These are phyloP conservation scores for Zenarchopterus dispar DNA, from an alignment of 2,797 vertebrate species.

Conservation along the genomic window DNA sequence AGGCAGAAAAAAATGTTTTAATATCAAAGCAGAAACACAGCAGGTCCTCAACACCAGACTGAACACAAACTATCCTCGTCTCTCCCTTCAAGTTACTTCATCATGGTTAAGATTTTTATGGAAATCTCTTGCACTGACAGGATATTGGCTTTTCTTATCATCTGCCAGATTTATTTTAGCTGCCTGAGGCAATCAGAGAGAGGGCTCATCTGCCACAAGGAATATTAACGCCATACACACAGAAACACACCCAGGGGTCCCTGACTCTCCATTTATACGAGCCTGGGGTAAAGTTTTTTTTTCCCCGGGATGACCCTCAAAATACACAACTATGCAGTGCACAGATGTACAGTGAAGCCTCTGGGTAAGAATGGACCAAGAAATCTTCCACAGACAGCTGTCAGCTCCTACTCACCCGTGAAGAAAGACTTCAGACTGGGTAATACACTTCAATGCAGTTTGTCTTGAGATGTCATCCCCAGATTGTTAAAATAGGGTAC, in stretches of 20 bases:
- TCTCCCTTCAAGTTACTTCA: conserved; percentile 24
- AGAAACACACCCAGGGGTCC: conserved; percentile 52
- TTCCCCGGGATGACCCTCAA: conserved; percentile 68
- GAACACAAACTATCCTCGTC: conserved; percentile 7
- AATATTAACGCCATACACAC: conserved; percentile 42
- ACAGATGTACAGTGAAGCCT: conserved; percentile 39
- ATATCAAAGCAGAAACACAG: conserved; percentile 9
- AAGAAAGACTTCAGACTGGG: conserved; percentile 18
- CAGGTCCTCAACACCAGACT: neutral
- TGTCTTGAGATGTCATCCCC: conserved; percentile 15
- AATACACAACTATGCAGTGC: conserved; percentile 62
- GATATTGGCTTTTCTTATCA: conserved; percentile 61
- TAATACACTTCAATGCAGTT: conserved; percentile 16
- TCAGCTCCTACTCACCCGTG: conserved; percentile 43
- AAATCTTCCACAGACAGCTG: conserved; percentile 66
- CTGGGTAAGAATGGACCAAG: conserved; percentile 41
- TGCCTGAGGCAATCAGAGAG: conserved; percentile 45
- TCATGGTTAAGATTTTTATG: conserved; percentile 53
- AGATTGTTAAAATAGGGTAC: neutral
- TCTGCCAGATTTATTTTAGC: conserved; percentile 61
- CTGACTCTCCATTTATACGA: conserved; percentile 54
- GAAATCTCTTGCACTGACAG: conserved; percentile 40
- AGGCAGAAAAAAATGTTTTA: neutral
- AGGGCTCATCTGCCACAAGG: conserved; percentile 74
- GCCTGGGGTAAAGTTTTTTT: conserved; percentile 50